Evolutionary conservation across 2,888 invertebrate species (phyloP).

Genomic region (Amphipoea lucens): DNA sequence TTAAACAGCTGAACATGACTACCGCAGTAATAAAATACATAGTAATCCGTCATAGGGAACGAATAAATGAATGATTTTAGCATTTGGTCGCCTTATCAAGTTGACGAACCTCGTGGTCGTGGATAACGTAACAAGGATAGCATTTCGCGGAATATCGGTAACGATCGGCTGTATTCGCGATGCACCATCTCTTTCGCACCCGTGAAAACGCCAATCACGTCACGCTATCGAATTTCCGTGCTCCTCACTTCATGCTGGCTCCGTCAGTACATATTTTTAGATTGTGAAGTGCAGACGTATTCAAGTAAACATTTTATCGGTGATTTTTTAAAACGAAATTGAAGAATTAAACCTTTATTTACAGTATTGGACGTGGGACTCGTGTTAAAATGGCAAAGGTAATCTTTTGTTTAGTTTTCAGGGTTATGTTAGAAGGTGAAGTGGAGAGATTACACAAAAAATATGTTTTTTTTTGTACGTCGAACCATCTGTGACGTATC

Average conservation of each 20-base stretch:
- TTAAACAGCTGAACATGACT: slow-evolving; percentile 29
- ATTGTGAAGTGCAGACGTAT: slow-evolving; percentile 77
- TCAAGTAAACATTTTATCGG: slow-evolving; percentile 66
- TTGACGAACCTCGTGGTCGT: slow-evolving; percentile 33
- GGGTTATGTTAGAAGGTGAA: neutral
- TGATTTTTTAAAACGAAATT: slow-evolving; percentile 80
- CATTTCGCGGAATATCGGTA: slow-evolving; percentile 70
- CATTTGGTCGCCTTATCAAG: slow-evolving; percentile 26
- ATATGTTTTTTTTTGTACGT: slow-evolving; percentile 48
- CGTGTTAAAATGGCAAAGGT: slow-evolving; percentile 85
- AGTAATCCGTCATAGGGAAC: neutral
- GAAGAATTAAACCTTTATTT: slow-evolving; percentile 72
- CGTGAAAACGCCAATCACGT: slow-evolving; percentile 65
- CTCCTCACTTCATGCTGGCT: slow-evolving; percentile 64
- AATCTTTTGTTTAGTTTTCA: slow-evolving; percentile 68
- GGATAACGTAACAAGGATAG: slow-evolving; percentile 68
- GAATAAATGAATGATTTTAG: slow-evolving; percentile 33
- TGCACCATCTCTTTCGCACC: slow-evolving; percentile 73
- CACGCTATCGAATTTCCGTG: slow-evolving; percentile 85
- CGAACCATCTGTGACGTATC: slow-evolving; percentile 66
- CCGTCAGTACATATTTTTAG: slow-evolving; percentile 86
- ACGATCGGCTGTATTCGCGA: slow-evolving; percentile 65
- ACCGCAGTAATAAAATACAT: neutral
- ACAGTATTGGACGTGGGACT: slow-evolving; percentile 64
- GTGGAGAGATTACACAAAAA: slow-evolving; percentile 41